phyloP scores from a whole-genome alignment of 2,797 vertebrate genomes.

The Pelodytes ibericus region DNA sequence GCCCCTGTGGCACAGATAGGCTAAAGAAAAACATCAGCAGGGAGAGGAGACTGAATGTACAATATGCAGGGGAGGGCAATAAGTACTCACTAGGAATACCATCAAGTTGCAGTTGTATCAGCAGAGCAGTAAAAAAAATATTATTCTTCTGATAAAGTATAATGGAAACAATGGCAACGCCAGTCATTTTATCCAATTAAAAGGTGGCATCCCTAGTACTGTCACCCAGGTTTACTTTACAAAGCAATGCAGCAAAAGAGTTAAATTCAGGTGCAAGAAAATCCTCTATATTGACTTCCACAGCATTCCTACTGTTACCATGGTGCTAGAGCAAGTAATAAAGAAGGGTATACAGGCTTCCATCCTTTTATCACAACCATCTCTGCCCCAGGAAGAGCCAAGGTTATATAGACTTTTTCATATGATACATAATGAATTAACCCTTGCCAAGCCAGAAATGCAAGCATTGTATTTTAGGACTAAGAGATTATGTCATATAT shows the following conservation, averaged over 20 bases:
- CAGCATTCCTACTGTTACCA: conserved; percentile 32
- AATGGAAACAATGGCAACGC: too few relatives aligned
- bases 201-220: too few relatives aligned
- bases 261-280: conserved; percentile 4
- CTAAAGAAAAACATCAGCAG: too few relatives aligned
- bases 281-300: conserved; percentile 28
- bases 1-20: too few relatives aligned
- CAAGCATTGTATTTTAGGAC: neutral
- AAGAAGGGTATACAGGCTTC: conserved; percentile 21
- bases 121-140: too few relatives aligned
- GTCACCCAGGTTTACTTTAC: too few relatives aligned
- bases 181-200: too few relatives aligned
- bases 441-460: neutral
- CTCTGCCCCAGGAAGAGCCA: conserved; percentile 19
- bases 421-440: conserved; percentile 21
- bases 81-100: too few relatives aligned
- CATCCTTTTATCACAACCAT: conserved; percentile 38
- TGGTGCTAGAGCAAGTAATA: conserved; percentile 31
- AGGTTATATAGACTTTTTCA: conserved; percentile 31
- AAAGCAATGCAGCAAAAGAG: conserved; percentile 7
- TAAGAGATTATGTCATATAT: neutral
- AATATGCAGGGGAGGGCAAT: too few relatives aligned
- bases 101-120: too few relatives aligned
- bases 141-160: too few relatives aligned
- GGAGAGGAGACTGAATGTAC: too few relatives aligned